phyloP scores from a whole-genome alignment of 2,797 vertebrate genomes.

The Neopelma chrysocephalum region DNA sequence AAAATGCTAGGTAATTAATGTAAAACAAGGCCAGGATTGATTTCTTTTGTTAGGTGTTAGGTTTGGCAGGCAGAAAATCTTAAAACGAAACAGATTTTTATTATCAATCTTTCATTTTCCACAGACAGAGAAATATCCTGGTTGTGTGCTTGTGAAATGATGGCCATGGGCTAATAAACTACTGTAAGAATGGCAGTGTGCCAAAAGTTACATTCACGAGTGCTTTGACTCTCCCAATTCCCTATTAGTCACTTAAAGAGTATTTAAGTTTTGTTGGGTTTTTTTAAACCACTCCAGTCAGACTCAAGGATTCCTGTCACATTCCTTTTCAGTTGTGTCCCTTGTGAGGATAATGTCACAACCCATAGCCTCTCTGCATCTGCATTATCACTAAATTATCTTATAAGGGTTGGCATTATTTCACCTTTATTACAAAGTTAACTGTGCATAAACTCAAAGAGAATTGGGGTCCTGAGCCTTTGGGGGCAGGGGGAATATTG shows the following conservation, averaged over 20 bases:
- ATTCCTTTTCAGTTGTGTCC: not conserved
- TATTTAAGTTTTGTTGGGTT: rapidly evolving
- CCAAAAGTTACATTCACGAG: not conserved
- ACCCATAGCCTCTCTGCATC: not conserved
- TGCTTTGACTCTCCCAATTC: not conserved
- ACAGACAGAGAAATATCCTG: not conserved
- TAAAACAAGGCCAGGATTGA: not conserved
- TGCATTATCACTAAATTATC: not conserved
- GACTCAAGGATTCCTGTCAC: not conserved
- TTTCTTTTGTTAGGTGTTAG: not conserved
- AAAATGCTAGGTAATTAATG: not conserved
- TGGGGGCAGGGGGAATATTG: not conserved
- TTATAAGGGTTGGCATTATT: not conserved
- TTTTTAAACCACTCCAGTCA: not conserved
- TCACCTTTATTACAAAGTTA: not conserved
- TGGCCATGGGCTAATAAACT: not conserved
- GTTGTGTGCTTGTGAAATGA: not conserved
- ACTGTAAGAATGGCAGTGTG: not conserved
- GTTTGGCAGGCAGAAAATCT: not conserved
- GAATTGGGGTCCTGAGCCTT: not conserved
- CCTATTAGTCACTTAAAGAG: not conserved
- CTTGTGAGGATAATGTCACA: not conserved
- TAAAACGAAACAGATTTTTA: not conserved
- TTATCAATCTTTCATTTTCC: not conserved
- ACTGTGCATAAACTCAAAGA: not conserved